Evolutionary conservation across 1,140 invertebrate species (phyloP).

Genomic region (Drosophila littoralis): DNA sequence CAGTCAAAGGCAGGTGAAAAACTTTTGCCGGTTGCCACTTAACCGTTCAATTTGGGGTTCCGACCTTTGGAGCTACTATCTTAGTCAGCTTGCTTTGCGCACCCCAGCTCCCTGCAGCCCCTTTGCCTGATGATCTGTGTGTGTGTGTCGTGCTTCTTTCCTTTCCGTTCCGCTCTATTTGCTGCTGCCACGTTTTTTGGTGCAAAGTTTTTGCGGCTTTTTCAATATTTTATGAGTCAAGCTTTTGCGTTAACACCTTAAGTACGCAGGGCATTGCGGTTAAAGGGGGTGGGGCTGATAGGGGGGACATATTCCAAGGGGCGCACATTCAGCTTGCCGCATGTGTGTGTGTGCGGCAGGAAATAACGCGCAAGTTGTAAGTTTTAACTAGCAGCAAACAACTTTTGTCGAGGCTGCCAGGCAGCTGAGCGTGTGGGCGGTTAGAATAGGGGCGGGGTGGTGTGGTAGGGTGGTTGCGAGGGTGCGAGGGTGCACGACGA

Average conservation of each 20-base stretch:
- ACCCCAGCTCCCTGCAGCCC: neutral
- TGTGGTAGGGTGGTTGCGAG: neutral
- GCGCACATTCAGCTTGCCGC: neutral
- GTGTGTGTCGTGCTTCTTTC: constrained; percentile 15
- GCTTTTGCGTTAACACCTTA: constrained; percentile 82
- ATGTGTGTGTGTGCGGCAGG: constrained; percentile 64
- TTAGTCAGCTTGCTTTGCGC: constrained; percentile 17
- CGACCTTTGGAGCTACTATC: constrained; percentile 37
- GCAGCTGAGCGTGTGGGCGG: neutral
- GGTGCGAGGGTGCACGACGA: neutral
- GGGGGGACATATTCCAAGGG: neutral
- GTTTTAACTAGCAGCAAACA: constrained; percentile 77
- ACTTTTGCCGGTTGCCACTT: constrained; percentile 58
- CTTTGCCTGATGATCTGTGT: constrained; percentile 9
- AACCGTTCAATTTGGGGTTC: constrained; percentile 69
- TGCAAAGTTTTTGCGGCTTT: constrained; percentile 83
- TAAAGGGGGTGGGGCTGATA: constrained; percentile 3
- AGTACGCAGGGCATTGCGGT: constrained; percentile 79
- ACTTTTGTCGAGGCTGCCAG: constrained; percentile 21
- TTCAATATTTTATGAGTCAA: constrained; percentile 84
- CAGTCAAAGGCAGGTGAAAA: constrained; percentile 51
- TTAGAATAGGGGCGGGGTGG: constrained; percentile 16
- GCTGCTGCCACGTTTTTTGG: constrained; percentile 63
- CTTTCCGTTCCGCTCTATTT: constrained; percentile 22
- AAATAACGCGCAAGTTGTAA: constrained; percentile 82